Base-by-base conservation (phyloP, 2,113 vertebrate species). In the Amia ocellicauda region DNA sequence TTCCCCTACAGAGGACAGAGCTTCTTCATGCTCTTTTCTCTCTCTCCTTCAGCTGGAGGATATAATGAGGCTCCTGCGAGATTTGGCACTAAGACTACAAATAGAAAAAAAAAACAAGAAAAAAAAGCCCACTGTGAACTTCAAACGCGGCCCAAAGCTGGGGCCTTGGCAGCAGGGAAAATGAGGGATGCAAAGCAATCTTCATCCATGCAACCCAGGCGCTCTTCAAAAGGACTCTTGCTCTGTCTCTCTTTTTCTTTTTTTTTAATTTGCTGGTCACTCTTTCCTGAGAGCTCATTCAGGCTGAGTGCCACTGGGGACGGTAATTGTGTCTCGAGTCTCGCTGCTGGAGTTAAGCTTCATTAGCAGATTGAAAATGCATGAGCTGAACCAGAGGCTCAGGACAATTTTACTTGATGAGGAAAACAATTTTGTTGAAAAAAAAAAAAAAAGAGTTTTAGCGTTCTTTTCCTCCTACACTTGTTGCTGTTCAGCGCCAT, bases 301-400 rank as follows among this genome's bases (percentile, higher is more conserved):
- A 55, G 55, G 59, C 51, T 1, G 28, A 62, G 42, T 45, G 20
- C 40, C 27, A 42, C 28, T n/a, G 47, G 40, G 63, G 43, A 28
- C 16, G 2, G 24, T n/a, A 2, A 13, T 24, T 7, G 23, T 64
- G 60, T 43, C 62, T 28, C 14, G 14, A 68, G 53, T 43, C 51
- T 28, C 45, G 64, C 51, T 16, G 41, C 52, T 73, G 45, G 63
- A 58, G 66, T 68, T 79, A 70, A 74, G 78, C 65, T 67, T 74
- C 60, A 74, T 80, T 77, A 78, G 68, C 70, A 76, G 57, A 65
- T 69, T 36, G 51, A 66, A 66, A 66, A 63, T 54, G 61, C 59
- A 68, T n/a, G n/a, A n/a, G n/a, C n/a, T n/a, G n/a, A n/a, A n/a
- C n/a, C 40, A 68, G 60, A 69, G 56, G 19, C 66, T 73, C 66